Percentiles rank a stretch among this genome's conserved stretches.
These are phyloP conservation scores for Ornithorhynchus anatinus DNA, from an alignment of 2,113 vertebrate species.

Conservation along the genomic window DNA sequence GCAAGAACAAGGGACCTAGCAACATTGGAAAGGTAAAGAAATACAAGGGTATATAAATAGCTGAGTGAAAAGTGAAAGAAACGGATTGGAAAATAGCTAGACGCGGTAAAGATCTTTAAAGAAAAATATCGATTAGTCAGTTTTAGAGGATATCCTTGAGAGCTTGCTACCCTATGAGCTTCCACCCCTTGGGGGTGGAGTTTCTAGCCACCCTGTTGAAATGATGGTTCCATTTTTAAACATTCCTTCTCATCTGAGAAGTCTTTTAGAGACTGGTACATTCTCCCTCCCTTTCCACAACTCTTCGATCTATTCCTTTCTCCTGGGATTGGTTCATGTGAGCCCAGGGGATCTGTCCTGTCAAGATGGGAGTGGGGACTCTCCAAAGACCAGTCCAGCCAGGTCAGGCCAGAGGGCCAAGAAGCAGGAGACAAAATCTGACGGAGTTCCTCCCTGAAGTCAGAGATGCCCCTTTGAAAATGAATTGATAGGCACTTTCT, in stretches of 20 bases:
- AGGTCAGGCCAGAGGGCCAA: not conserved
- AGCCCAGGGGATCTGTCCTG: not conserved
- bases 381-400: not conserved
- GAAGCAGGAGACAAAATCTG: conserved; percentile 9
- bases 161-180: too few relatives aligned
- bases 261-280: not conserved
- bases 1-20: too few relatives aligned
- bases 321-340: not conserved
- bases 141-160: too few relatives aligned
- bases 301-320: not conserved
- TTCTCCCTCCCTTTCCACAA: not conserved
- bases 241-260: not conserved
- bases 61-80: too few relatives aligned
- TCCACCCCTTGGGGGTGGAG: too few relatives aligned
- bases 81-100: too few relatives aligned
- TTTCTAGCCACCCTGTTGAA: too few relatives aligned
- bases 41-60: too few relatives aligned
- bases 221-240: not conserved
- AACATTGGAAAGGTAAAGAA: too few relatives aligned
- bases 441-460: not conserved
- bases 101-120: too few relatives aligned
- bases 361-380: not conserved
- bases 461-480: conserved; percentile 7
- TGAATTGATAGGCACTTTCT: not conserved
- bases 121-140: too few relatives aligned